A percentile compares a stretch with the other conserved stretches of the same genome.
These are phyloP conservation scores for Microplitis mediator DNA, from an alignment of 1,140 invertebrate genomes.

Conservation along the genomic window DNA sequence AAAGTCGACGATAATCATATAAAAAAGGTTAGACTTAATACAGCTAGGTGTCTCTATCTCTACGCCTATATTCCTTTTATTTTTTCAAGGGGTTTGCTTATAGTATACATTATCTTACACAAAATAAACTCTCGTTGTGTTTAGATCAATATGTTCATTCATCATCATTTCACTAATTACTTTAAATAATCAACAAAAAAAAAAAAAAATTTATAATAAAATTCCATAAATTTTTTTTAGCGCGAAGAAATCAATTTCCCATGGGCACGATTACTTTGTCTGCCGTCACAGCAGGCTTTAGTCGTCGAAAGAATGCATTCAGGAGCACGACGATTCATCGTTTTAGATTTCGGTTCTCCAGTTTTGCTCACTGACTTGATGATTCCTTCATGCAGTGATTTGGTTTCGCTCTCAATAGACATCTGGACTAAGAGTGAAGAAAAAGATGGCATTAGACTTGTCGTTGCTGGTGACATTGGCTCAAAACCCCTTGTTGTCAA, in stretches of 20 bases:
- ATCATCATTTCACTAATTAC: no score
- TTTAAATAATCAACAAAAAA: no score
- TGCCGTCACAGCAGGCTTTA: constrained; percentile 81
- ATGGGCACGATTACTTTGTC: constrained; percentile 76
- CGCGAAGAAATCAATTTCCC: constrained; percentile 63
- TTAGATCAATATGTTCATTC: no score
- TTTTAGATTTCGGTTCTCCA: constrained; percentile 87
- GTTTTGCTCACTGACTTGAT: constrained; percentile 86
- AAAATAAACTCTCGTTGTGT: background rate
- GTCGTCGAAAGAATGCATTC: constrained; percentile 94
- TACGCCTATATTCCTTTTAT: constrained; percentile 22
- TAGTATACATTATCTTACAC: background rate
- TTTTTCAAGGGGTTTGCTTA: constrained; percentile 8
- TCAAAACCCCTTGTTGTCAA: constrained; percentile 81
- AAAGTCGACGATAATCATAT: constrained; percentile 50
- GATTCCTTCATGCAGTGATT: constrained; percentile 83
- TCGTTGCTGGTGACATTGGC: constrained; percentile 85
- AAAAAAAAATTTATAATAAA: constrained; percentile 3
- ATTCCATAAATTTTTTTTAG: constrained; percentile 1
- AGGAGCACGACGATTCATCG: constrained; percentile 84
- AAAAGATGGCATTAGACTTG: constrained; percentile 80
- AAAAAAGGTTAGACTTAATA: constrained; percentile 54
- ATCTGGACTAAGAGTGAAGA: constrained; percentile 88
- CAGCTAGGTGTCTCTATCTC: constrained; percentile 30
- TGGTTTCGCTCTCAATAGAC: constrained; percentile 87